Percentiles rank a stretch among this genome's conserved stretches.
These are phyloP conservation scores for Pipa parva DNA, from an alignment of 2,113 vertebrate species.

Conservation along the genomic window DNA sequence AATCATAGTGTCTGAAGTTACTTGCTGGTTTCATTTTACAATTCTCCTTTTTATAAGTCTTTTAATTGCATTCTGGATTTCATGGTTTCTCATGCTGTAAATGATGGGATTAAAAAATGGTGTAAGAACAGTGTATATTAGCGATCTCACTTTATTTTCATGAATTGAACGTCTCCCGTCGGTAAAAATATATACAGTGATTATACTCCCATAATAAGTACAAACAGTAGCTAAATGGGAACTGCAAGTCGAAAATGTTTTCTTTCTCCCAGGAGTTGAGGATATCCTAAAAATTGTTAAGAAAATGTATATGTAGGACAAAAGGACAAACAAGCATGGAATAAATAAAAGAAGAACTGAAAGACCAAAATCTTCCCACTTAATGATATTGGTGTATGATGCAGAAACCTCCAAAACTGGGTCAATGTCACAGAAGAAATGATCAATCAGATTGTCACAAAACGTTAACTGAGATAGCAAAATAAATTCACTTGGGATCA, in stretches of 20 bases:
- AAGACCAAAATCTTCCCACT: conserved; percentile 1
- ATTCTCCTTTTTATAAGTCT: background rate
- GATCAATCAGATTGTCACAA: conserved; percentile 8
- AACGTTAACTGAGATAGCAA: background rate
- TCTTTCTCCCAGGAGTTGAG: background rate
- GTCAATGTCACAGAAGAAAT: conserved; percentile 21
- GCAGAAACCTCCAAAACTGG: conserved; percentile 9
- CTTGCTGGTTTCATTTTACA: too few species aligned
- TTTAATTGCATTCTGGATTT: background rate
- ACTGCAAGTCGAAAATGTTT: conserved; percentile 15
- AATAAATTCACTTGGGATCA: background rate
- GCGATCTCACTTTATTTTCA: conserved; percentile 19
- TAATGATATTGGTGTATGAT: background rate
- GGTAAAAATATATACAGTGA: conserved; percentile 14
- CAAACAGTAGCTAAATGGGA: background rate
- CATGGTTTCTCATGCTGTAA: conserved; percentile 26
- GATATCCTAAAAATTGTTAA: conserved; percentile 4
- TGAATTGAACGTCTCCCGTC: background rate
- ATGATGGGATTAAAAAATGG: conserved; percentile 16
- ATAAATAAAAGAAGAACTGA: background rate
- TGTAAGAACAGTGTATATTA: background rate
- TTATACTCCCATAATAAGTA: conserved; percentile 10
- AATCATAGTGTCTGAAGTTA: too few species aligned
- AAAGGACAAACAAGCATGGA: conserved; percentile 4
- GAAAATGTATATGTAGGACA: conserved; percentile 13